A percentile compares a stretch with the other conserved stretches of the same genome.
These are phyloP conservation scores for Leptarthrus brevirostris DNA, from an alignment of 2,888 invertebrate species.

Conservation along the genomic window DNA sequence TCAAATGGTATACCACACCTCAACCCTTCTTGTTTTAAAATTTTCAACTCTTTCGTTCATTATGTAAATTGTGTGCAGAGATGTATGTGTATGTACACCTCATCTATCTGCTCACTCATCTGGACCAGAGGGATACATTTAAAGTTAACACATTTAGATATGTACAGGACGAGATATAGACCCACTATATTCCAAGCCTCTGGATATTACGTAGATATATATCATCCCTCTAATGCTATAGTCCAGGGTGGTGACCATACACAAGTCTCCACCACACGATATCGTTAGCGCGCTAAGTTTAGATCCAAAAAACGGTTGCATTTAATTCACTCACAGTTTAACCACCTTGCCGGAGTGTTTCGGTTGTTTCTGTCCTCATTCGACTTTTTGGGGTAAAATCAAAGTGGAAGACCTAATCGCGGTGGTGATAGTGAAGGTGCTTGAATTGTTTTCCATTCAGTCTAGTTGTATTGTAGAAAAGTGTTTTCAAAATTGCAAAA, in stretches of 20 bases:
- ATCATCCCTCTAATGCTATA: constrained; percentile 42
- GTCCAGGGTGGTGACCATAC: constrained; percentile 52
- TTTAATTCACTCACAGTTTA: constrained; percentile 53
- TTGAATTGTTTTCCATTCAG: no score
- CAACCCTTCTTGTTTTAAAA: constrained; percentile 54
- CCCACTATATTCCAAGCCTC: constrained; percentile 5
- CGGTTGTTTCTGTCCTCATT: no score
- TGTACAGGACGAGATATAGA: background rate
- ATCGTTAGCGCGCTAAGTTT: constrained; percentile 52
- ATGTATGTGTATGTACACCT: constrained; percentile 22
- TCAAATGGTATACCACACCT: constrained; percentile 53
- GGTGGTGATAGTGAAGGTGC: no score
- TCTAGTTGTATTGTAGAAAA: no score
- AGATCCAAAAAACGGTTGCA: constrained; percentile 48
- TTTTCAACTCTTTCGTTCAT: constrained; percentile 54
- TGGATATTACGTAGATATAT: constrained; percentile 20
- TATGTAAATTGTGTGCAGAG: constrained; percentile 50
- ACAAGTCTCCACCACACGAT: constrained; percentile 49
- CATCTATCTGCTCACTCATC: constrained; percentile 48
- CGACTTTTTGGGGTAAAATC: no score
- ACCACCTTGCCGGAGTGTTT: constrained; percentile 49
- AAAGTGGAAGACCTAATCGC: no score
- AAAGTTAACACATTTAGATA: constrained; percentile 37
- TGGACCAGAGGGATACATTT: constrained; percentile 49
- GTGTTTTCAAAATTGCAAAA: no score